phyloP scores from a whole-genome alignment of 2,888 invertebrate genomes.

The Heliconius ethilla region DNA sequence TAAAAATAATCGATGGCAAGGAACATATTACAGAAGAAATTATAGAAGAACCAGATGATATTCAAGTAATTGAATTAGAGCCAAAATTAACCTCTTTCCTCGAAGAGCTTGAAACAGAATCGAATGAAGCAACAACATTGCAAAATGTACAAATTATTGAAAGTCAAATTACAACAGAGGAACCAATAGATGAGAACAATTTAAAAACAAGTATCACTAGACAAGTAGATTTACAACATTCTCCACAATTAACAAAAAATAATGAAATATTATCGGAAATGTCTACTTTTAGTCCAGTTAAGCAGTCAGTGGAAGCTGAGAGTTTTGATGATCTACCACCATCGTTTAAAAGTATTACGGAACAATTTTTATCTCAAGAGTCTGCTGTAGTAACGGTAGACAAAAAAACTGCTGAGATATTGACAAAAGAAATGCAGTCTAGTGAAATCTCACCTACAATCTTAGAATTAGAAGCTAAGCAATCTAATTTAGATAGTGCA shows the following conservation, averaged over 20 bases:
- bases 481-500: not conserved
- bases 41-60: constrained; percentile 77
- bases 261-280: not conserved
- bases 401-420: not conserved
- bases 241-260: constrained; percentile 16
- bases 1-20: constrained; percentile 84
- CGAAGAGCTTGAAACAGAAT: constrained; percentile 67
- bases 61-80: constrained; percentile 50
- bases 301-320: not conserved
- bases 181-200: constrained; percentile 41
- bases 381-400: not conserved
- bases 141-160: constrained; percentile 83
- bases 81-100: constrained; percentile 32
- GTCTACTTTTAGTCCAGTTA: not conserved
- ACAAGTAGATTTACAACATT: not conserved
- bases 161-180: constrained; percentile 76
- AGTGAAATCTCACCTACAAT: not conserved
- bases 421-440: not conserved
- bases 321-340: not conserved
- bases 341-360: constrained; percentile 17
- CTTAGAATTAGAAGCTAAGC: not conserved
- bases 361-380: constrained; percentile 24
- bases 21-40: constrained; percentile 82
- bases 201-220: not conserved
- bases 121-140: constrained; percentile 53